Conservation (phyloP, 2,888 invertebrate genomes). For the Melitaea athalia region DNA sequence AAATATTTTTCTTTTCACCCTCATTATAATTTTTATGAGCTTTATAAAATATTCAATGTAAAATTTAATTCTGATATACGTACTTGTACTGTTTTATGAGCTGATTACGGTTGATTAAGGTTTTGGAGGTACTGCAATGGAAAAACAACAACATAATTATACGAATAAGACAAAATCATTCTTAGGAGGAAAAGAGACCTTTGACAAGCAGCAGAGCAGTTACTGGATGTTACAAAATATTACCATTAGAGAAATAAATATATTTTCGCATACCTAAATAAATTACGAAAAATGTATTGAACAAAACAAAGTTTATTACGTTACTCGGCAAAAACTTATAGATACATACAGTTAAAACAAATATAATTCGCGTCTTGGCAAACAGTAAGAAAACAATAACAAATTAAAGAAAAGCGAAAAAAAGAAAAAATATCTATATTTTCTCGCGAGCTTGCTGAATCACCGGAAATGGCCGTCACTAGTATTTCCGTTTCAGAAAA, state of each 20-base stretch:
- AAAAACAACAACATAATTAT: no score
- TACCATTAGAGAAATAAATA: background rate
- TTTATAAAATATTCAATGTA: no score
- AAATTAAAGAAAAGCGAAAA: constrained; percentile 33
- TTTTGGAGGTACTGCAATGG: no score
- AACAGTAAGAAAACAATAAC: constrained; percentile 30
- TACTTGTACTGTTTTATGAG: no score
- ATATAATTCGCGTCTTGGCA: constrained; percentile 11
- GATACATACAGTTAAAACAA: background rate
- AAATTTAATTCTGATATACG: no score
- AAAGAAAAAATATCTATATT: constrained; percentile 43
- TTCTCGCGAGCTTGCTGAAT: constrained; percentile 66
- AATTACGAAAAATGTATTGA: background rate
- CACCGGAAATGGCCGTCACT: constrained; percentile 68
- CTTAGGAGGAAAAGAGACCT: no score
- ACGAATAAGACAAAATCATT: no score
- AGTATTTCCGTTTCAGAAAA: constrained; percentile 73
- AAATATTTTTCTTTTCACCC: background rate
- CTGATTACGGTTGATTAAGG: no score
- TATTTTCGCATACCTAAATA: background rate
- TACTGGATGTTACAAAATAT: no score
- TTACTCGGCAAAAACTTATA: background rate
- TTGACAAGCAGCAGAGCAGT: no score
- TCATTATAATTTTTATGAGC: background rate
- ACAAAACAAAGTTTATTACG: background rate